phyloP scores from a whole-genome alignment of 2,888 invertebrate genomes.

The Cataglyphis rosenhaueri region DNA sequence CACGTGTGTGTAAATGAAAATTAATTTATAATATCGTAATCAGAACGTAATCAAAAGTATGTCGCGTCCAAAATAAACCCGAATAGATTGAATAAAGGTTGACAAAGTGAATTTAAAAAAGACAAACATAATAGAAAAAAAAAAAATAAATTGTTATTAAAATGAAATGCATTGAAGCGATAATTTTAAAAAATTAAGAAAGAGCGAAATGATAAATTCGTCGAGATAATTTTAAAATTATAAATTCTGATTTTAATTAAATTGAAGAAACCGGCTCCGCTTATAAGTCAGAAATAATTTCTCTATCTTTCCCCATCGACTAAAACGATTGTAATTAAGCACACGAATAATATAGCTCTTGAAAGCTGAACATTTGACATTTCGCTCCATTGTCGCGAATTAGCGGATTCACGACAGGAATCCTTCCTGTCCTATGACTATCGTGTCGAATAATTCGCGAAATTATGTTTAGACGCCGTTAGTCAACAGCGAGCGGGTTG shows the following conservation, averaged over 20 bases:
- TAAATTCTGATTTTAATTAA: neutral
- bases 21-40: constrained; percentile 8
- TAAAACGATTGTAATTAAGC: constrained; percentile 13
- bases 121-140: neutral
- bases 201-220: neutral
- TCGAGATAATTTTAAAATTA: neutral
- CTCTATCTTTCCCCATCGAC: neutral
- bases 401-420: constrained; percentile 32
- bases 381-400: constrained; percentile 25
- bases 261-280: neutral
- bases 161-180: neutral
- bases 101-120: neutral
- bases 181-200: neutral
- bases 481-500: constrained; percentile 36
- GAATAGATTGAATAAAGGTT: neutral
- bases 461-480: constrained; percentile 50
- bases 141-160: neutral
- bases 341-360: constrained; percentile 8
- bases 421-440: constrained; percentile 31
- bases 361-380: constrained; percentile 39
- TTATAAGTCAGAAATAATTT: neutral
- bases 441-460: constrained; percentile 39
- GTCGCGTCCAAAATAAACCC: neutral
- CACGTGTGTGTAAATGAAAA: constrained; percentile 25
- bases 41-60: neutral